A percentile compares a stretch with the other conserved stretches of the same genome.
Conservation (phyloP, 2,888 invertebrate species). For the Scelioninae gen. 1 region DNA sequence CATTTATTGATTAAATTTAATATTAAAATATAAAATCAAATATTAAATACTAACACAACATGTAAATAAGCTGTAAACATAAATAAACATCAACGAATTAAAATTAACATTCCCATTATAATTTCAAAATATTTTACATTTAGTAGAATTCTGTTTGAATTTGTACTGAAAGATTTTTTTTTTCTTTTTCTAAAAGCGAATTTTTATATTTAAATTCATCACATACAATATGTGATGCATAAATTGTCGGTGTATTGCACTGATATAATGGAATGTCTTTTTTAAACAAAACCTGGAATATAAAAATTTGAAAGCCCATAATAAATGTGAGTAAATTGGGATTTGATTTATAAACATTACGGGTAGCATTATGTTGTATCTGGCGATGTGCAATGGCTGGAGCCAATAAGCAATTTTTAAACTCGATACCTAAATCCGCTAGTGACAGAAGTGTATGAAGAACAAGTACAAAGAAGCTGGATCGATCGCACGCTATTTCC, state of each 20-base stretch:
- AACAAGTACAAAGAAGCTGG: slow-evolving; percentile 74
- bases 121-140: no score
- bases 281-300: slow-evolving; percentile 8
- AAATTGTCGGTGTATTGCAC: neutral
- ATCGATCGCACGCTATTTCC: slow-evolving; percentile 76
- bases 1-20: no score
- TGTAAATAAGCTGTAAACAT: no score
- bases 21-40: no score
- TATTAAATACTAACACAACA: no score
- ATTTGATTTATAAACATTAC: slow-evolving; percentile 11
- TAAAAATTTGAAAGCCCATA: neutral
- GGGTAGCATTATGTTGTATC: neutral
- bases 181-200: no score
- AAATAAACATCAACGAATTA: no score
- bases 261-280: slow-evolving; percentile 22
- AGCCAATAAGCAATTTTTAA: slow-evolving; percentile 54
- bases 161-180: no score
- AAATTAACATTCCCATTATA: no score
- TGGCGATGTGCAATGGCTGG: neutral
- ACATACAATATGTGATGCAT: neutral
- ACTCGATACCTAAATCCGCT: slow-evolving; percentile 62
- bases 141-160: no score
- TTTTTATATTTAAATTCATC: neutral
- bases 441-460: slow-evolving; percentile 66
- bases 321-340: slow-evolving; percentile 1